Base-by-base conservation (phyloP, 2,888 invertebrate species). In the Oxyteleia sp. region DNA sequence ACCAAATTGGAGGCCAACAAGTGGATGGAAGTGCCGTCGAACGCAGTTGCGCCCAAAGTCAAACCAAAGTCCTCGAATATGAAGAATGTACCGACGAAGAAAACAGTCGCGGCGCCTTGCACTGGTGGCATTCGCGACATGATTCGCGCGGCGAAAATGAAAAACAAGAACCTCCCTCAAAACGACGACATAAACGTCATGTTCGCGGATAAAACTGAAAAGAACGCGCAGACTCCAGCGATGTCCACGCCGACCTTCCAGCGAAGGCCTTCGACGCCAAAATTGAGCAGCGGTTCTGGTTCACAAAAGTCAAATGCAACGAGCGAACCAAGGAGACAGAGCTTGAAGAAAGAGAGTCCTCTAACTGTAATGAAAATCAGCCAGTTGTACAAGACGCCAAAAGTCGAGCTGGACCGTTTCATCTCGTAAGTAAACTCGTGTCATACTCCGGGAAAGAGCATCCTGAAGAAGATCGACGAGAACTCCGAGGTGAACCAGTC, bases 11-110 rank as follows among this genome's bases (percentile, higher is more conserved):
- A 86, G 38, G 26, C 76, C 0, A 86, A 80, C 1, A 84, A 81
- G 20, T 93, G 96, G 96, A 89, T 92, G 15, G 95, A 95, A 80
- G 93, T 94, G 0, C 81, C 82, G 0, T 84, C 74, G 66, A 89
- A 87, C 68, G 90, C 3, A 13, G 51, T 38, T 1, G 11, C 20
- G 29, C n/a, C 85, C 20, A 88, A 84, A 13, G 75, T 23, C 32
- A 66, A 53, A 63, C 47, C 35, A 78, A 69, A 26, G 55, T 41
- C 16, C 7, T 11, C 5, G n/a, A 85, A 84, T 64, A 85, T 84
- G 43, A 64, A 23, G 53, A 84, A 47, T 57, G 76, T 38, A 35
- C 49, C 20, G 23, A 8, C 32, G 26, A 41, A 45, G 5, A 84
- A 85, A 18, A 85, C 84, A 20, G 10, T 38, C 7, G 4, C 18